Conservation (phyloP, 1,140 invertebrate genomes). For the Radopholus similis region DNA sequence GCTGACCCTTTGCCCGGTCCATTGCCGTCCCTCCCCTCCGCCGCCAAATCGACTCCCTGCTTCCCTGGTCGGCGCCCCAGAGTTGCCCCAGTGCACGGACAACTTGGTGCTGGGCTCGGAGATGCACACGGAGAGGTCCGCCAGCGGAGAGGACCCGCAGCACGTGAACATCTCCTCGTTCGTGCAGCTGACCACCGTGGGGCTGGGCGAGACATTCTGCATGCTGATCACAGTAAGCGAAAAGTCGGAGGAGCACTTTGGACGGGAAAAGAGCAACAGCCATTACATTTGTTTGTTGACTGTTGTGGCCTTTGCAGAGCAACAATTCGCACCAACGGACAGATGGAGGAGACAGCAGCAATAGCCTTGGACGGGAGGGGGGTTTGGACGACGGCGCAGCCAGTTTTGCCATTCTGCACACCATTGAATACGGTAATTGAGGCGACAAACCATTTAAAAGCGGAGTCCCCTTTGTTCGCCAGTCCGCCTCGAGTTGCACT, state of each 20-base stretch:
- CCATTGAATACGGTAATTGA: constrained; percentile 39
- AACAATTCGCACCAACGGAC: constrained; percentile 9
- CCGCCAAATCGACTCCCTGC: no score
- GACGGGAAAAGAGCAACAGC: neutral
- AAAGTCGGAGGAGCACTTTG: neutral
- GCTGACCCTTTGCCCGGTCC: no score
- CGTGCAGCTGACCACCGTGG: constrained; percentile 8
- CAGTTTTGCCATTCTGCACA: constrained; percentile 40
- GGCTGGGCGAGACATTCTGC: constrained; percentile 12
- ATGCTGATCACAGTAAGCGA: constrained; percentile 12
- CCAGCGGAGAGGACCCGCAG: neutral
- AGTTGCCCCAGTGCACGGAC: constrained; percentile 23
- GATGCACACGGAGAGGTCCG: constrained; percentile 5
- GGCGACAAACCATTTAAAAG: neutral
- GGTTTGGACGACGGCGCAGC: no score
- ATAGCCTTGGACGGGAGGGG: no score
- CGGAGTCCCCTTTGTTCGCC: neutral
- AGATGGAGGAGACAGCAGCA: neutral
- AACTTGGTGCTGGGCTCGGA: constrained; percentile 22
- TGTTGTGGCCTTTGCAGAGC: neutral
- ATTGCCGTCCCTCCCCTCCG: no score
- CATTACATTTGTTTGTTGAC: no score
- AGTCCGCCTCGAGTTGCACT: constrained; percentile 47
- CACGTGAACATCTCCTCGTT: neutral
- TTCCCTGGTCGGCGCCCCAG: no score